These are phyloP conservation scores for Meriones unguiculatus DNA, from an alignment of 2,113 vertebrate species.

Conservation along the genomic window DNA sequence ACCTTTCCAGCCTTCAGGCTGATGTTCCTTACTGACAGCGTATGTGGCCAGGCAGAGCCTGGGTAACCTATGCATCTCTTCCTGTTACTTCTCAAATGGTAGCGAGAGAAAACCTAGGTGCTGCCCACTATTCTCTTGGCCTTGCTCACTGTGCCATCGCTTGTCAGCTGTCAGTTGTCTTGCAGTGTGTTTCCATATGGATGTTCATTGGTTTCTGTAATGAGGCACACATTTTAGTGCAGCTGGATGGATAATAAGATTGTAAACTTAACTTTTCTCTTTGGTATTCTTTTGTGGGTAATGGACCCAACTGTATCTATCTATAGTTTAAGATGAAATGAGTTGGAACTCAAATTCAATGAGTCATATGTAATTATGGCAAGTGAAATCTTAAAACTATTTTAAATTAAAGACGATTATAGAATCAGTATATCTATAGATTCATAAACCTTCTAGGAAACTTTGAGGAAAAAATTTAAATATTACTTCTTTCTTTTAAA, in stretches of 20 bases:
- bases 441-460: background rate
- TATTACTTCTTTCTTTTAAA: background rate
- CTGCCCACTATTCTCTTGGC: background rate
- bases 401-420: background rate
- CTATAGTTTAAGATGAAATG: background rate
- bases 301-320: background rate
- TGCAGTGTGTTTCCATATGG: background rate
- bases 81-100: background rate
- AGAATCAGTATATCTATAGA: background rate
- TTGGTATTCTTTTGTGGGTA: background rate
- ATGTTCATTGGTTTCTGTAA: background rate
- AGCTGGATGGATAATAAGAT: background rate
- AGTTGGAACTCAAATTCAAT: background rate
- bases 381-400: conserved; percentile 9
- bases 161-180: background rate
- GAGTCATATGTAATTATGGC: background rate
- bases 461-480: background rate
- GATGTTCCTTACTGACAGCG: background rate
- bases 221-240: background rate
- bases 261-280: background rate
- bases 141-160: background rate
- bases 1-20: background rate
- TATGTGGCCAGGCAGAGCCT: background rate
- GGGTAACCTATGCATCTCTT: background rate
- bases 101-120: background rate